Base-by-base conservation (phyloP, 2,113 vertebrate genomes). In the Aptenodytes forsteri region DNA sequence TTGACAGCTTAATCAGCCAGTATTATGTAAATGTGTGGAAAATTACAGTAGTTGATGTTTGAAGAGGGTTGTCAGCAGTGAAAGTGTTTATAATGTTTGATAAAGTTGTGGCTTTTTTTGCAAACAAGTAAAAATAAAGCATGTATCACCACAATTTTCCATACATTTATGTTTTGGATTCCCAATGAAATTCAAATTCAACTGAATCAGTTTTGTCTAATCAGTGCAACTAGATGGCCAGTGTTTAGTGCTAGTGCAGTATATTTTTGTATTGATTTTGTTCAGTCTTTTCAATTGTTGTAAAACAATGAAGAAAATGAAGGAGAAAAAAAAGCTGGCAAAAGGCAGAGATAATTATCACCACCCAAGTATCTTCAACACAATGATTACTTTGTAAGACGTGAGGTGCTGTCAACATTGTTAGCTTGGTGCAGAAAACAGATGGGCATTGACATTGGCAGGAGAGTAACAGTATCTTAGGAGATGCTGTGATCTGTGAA, bases 21-120 rank as follows among this genome's bases (percentile, higher is more conserved):
- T 88, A 95, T 96, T 97, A 97, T 97, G 96, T 69, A 95, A 97
- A 97, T 93, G 78, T 65, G 34, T 62, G 78, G 85, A n/a, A 97
- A 97, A 97, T 96, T 96, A 95, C 79, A 92, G 93, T 79, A 80
- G 84, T 69, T 95, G 80, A 70, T 90, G 80, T 83, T 89, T 97
- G 80, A 95, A 96, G 93, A 90, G 75, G 76, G 71, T 16, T 96
- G 91, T 96, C 92, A 94, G 97, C 73, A 97, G 66, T 61, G 84
- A 62, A 91, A 96, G 56, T 83, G 78, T 96, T 97, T 87, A 95
- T 91, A 84, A 94, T 87, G 32, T 85, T 97, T 93, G 84, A 91
- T 89, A 93, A 95, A 96, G 89, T 96, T 96, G 72, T 0, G 9
- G 61, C 13, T 25, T 30, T 66, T 91, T 91, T 95, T 79, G 56